Conservation (phyloP, 2,888 invertebrate species). For the Ischnura elegans region DNA sequence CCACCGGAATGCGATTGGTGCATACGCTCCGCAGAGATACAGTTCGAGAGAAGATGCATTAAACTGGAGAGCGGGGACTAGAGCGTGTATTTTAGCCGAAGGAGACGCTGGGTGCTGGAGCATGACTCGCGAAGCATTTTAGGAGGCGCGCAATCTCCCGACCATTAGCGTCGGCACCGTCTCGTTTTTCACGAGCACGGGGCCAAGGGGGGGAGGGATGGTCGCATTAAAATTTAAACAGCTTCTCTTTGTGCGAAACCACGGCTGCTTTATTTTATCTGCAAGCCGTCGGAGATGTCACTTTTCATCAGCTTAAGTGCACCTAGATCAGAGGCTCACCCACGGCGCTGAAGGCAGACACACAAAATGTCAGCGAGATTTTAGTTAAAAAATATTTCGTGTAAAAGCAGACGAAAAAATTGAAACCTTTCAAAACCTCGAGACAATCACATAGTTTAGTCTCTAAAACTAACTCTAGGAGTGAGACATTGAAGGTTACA, state of each 20-base stretch:
- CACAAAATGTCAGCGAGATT: not conserved
- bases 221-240: not conserved
- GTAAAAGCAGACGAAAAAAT: not conserved
- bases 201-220: not conserved
- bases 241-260: not conserved
- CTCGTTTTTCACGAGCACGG: not conserved
- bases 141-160: not conserved
- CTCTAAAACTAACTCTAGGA: not conserved
- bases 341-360: not conserved
- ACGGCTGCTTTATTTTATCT: no score
- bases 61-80: not conserved
- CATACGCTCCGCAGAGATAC: not conserved
- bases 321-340: not conserved
- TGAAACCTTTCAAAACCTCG: not conserved
- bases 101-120: not conserved
- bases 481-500: no score
- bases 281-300: not conserved
- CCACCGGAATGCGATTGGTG: not conserved
- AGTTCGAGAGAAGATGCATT: not conserved
- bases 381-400: not conserved
- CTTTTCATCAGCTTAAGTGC: conserved; percentile 21
- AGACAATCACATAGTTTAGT: not conserved
- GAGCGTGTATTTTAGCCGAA: not conserved
- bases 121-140: not conserved
- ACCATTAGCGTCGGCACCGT: not conserved